Conservation (phyloP, 2,888 invertebrate genomes). For the Andrena bucephala region DNA sequence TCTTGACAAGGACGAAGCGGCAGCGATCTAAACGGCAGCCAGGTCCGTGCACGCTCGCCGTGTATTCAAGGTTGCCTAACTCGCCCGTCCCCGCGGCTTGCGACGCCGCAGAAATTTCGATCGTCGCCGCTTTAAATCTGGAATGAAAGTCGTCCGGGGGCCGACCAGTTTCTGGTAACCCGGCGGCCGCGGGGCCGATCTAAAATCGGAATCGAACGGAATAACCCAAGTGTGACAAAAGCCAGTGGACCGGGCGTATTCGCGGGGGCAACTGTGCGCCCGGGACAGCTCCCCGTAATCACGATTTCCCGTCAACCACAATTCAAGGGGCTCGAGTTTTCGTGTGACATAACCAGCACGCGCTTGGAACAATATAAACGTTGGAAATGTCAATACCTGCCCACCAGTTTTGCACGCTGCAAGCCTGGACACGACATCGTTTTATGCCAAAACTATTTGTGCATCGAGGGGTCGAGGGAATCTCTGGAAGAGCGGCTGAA, state of each 20-base stretch:
- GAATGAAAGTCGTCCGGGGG: conserved; percentile 71
- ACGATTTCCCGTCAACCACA: conserved; percentile 23
- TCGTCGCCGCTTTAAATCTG: conserved; percentile 54
- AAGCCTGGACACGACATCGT: not conserved
- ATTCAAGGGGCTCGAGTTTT: not conserved
- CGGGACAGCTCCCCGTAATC: not conserved
- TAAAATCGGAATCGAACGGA: conserved; percentile 30
- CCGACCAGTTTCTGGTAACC: conserved; percentile 62
- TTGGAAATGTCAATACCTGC: conserved; percentile 12
- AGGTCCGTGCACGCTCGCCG: conserved; percentile 33
- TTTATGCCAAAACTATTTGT: not conserved
- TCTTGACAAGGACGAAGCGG: conserved; percentile 60
- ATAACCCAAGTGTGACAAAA: conserved; percentile 50
- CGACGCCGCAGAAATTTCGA: conserved; percentile 59
- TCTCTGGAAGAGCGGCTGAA: too few species aligned
- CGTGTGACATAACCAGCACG: conserved; percentile 10
- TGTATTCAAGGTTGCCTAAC: conserved; percentile 59
- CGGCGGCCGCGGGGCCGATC: conserved; percentile 20
- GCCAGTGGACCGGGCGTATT: not conserved
- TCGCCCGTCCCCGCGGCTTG: conserved; percentile 41
- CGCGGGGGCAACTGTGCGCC: not conserved
- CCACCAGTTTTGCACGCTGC: not conserved
- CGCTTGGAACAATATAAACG: not conserved
- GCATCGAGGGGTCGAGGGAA: too few species aligned
- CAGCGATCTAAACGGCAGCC: conserved; percentile 35